Conservation (phyloP, 1,140 invertebrate genomes). For the Atta colombica region DNA sequence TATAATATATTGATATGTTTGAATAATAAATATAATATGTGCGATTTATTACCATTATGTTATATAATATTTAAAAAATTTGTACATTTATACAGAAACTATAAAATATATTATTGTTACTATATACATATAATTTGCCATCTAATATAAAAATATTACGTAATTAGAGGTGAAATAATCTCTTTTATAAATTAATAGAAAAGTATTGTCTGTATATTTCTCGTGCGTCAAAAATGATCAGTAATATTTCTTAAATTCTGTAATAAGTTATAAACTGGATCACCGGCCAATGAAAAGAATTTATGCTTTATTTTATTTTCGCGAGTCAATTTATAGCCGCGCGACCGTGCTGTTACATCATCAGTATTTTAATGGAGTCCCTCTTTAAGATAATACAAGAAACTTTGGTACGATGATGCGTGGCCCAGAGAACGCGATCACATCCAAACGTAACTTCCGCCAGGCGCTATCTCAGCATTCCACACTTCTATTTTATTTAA, state of each 20-base stretch:
- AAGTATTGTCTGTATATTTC: not conserved
- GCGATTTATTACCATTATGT: no score
- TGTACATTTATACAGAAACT: no score
- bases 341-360: not conserved
- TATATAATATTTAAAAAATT: no score
- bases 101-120: no score
- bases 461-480: conserved; percentile 78
- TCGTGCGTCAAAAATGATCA: not conserved
- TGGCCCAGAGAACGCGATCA: conserved; percentile 22
- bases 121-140: no score
- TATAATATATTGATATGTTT: no score
- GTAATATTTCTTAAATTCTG: not conserved
- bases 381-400: conserved; percentile 38
- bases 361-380: conserved; percentile 5
- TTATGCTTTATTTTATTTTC: not conserved
- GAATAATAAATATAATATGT: no score
- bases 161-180: not conserved
- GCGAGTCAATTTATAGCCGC: conserved; percentile 4
- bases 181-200: not conserved
- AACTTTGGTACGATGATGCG: not conserved
- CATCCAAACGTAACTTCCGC: conserved; percentile 56
- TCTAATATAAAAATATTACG: no score
- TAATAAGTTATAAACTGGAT: not conserved
- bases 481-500: conserved; percentile 81
- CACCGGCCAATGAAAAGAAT: no score